These are phyloP conservation scores for Magallana gigas DNA, from an alignment of 1,140 invertebrate species.

Conservation along the genomic window DNA sequence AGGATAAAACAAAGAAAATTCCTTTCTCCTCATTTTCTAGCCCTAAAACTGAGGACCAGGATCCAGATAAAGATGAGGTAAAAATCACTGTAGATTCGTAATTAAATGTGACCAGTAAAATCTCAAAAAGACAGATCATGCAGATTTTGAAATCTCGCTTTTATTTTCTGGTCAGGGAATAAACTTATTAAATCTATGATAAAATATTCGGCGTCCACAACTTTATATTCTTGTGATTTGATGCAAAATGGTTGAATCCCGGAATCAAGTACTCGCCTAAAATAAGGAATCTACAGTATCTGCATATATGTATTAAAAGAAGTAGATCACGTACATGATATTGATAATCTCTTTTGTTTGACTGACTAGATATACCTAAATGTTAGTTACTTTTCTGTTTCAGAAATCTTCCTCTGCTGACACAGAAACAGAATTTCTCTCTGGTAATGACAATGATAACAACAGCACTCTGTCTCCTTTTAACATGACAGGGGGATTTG, in stretches of 20 bases:
- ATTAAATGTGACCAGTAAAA: too few species aligned
- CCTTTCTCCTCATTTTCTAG: conserved; percentile 67
- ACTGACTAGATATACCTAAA: background rate
- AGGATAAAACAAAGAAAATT: conserved; percentile 56
- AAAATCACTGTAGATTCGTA: too few species aligned
- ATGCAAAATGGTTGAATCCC: too few species aligned
- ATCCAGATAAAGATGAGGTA: conserved; percentile 46
- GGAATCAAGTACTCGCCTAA: too few species aligned
- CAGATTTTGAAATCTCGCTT: too few species aligned
- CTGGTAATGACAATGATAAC: conserved; percentile 59
- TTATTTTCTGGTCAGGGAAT: too few species aligned
- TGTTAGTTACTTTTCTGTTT: background rate
- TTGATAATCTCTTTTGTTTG: background rate
- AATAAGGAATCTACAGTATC: too few species aligned
- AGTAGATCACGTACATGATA: background rate
- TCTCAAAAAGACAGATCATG: too few species aligned
- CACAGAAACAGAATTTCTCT: conserved; percentile 73
- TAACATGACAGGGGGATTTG: conserved; percentile 73
- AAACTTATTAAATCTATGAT: too few species aligned
- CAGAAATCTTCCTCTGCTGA: conserved; percentile 55
- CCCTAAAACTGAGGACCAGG: conserved; percentile 41
- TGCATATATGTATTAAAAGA: too few species aligned
- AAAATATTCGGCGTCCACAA: too few species aligned
- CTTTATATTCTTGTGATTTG: too few species aligned
- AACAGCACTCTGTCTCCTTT: conserved; percentile 68